These are phyloP conservation scores for Nephila pilipes DNA, from an alignment of 1,140 invertebrate species.

Conservation along the genomic window DNA sequence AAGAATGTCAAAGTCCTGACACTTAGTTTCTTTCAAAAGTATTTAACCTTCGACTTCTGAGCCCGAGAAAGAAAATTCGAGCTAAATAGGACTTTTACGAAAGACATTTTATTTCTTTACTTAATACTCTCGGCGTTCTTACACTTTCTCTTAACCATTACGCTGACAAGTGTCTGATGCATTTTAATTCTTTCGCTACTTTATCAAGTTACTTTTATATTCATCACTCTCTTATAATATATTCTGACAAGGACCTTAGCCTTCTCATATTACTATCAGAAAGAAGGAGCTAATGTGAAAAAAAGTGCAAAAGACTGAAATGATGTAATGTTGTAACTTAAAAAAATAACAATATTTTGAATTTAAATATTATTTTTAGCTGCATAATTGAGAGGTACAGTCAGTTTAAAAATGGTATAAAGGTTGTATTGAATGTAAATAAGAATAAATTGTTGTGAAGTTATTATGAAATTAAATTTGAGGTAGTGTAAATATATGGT, in stretches of 20 bases:
- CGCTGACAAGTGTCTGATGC: constrained; percentile 48
- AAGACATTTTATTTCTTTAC: constrained; percentile 68
- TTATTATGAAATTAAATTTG: no score
- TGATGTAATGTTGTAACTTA: not conserved
- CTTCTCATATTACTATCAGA: not conserved
- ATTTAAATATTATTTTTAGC: not conserved
- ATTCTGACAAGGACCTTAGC: constrained; percentile 22
- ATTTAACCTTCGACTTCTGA: constrained; percentile 74
- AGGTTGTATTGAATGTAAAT: not conserved
- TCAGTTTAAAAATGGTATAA: not conserved
- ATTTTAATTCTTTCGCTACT: constrained; percentile 42
- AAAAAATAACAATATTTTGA: not conserved
- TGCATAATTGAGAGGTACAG: not conserved
- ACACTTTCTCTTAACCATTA: constrained; percentile 38
- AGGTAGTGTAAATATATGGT: no score
- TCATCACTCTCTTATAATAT: constrained; percentile 48
- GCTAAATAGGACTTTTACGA: constrained; percentile 70
- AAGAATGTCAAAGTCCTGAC: constrained; percentile 74
- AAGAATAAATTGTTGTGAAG: no score
- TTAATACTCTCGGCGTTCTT: constrained; percentile 14
- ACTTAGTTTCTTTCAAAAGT: constrained; percentile 76
- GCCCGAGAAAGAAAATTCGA: constrained; percentile 67
- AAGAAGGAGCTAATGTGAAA: not conserved
- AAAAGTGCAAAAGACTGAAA: not conserved
- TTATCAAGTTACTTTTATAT: constrained; percentile 31